These are phyloP conservation scores for Myotis planiceps DNA, from an alignment of 2,797 vertebrate species.

Conservation along the genomic window DNA sequence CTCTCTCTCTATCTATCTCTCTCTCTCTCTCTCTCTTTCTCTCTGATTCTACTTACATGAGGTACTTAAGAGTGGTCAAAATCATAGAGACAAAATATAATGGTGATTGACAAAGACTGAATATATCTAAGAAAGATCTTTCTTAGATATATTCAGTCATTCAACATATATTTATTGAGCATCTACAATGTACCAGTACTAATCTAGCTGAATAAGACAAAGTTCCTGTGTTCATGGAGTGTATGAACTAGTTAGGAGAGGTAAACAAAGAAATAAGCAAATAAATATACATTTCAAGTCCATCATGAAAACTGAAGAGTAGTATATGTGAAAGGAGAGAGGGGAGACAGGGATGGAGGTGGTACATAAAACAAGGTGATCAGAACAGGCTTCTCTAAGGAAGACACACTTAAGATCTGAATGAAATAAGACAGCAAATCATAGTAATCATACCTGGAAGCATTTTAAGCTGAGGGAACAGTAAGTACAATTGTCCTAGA, in stretches of 20 bases:
- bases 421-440: slow-evolving; percentile 7
- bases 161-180: not conserved
- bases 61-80: not conserved
- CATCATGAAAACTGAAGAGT: not conserved
- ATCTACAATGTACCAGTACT: not conserved
- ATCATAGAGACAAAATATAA: not conserved
- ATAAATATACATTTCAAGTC: slow-evolving; percentile 8
- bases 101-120: not conserved
- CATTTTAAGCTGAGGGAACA: not conserved
- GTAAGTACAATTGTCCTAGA: not conserved
- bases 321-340: not conserved
- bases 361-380: not conserved
- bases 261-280: not conserved
- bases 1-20: not conserved
- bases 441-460: not conserved
- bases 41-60: not conserved
- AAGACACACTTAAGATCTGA: slow-evolving; percentile 28
- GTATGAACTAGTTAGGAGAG: slow-evolving; percentile 13
- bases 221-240: not conserved
- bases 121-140: too few species aligned
- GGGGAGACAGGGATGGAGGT: not conserved
- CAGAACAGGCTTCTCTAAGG: slow-evolving; percentile 10
- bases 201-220: slow-evolving; percentile 14
- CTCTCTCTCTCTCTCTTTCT: not conserved
- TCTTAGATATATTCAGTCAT: not conserved